A percentile compares a stretch with the other conserved stretches of the same genome.
These are phyloP conservation scores for Endomychus coccineus DNA, from an alignment of 2,888 invertebrate species.

Conservation along the genomic window DNA sequence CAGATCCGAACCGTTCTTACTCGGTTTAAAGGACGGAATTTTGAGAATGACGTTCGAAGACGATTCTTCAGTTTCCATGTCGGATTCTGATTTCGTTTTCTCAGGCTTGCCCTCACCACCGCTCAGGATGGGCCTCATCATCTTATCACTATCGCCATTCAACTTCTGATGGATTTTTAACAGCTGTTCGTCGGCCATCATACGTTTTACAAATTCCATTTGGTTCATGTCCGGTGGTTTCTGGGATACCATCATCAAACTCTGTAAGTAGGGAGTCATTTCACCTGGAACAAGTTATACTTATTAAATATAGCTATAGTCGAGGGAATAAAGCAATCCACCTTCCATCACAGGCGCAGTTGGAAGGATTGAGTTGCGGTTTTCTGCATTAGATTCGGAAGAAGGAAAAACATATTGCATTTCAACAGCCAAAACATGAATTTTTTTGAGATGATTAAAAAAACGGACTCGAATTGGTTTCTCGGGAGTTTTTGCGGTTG, in stretches of 20 bases:
- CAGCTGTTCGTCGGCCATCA: conserved; percentile 51
- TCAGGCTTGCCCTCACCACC: conserved; percentile 37
- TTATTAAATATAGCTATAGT: too few species aligned
- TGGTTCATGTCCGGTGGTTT: conserved; percentile 35
- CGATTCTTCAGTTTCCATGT: conserved; percentile 48
- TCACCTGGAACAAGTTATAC: conserved; percentile 31
- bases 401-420: too few species aligned
- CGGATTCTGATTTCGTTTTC: conserved; percentile 38
- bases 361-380: too few species aligned
- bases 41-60: conserved; percentile 74
- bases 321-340: too few species aligned
- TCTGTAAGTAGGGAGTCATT: conserved; percentile 46
- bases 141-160: conserved; percentile 37
- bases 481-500: too few species aligned
- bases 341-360: too few species aligned
- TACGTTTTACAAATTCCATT: conserved; percentile 50
- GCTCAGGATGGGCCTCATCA: conserved; percentile 40
- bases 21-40: conserved; percentile 86
- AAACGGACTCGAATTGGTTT: too few species aligned
- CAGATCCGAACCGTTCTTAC: conserved; percentile 47
- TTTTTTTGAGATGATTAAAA: too few species aligned
- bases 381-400: too few species aligned
- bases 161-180: conserved; percentile 35
- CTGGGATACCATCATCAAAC: conserved; percentile 43
- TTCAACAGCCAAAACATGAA: too few species aligned